Percentiles rank a stretch among this genome's conserved stretches.
These are phyloP conservation scores for Podarcis siculus DNA, from an alignment of 2,797 vertebrate genomes.

Conservation along the genomic window DNA sequence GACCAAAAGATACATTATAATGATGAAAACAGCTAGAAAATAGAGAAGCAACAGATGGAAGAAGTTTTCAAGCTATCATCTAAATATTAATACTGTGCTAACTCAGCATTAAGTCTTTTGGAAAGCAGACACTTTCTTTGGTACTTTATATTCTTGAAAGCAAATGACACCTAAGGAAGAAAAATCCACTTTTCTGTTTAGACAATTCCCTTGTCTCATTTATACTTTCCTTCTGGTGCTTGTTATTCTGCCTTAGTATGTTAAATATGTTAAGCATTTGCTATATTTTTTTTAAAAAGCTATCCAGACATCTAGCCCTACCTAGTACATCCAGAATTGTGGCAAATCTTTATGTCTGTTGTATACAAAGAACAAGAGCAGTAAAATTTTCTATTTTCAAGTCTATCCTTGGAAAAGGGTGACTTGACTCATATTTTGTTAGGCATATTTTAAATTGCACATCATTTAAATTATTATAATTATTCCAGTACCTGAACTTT, in stretches of 20 bases:
- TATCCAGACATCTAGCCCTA: not conserved
- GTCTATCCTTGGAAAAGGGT: not conserved
- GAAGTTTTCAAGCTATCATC: not conserved
- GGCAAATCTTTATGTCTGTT: not conserved
- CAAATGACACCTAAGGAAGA: not conserved
- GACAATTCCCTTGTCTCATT: not conserved
- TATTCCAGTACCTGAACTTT: not conserved
- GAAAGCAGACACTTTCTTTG: not conserved
- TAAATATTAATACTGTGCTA: slow-evolving; percentile 2
- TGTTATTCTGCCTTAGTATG: not conserved
- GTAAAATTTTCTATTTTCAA: not conserved
- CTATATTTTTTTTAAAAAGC: not conserved
- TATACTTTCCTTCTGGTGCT: not conserved
- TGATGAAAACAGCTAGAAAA: slow-evolving; percentile 10
- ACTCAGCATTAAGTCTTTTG: not conserved
- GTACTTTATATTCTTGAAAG: not conserved
- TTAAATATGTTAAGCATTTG: not conserved
- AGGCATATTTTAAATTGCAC: not conserved
- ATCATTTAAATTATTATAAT: not conserved
- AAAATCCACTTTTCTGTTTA: not conserved
- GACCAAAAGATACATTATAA: slow-evolving; percentile 10
- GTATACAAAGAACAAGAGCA: not conserved
- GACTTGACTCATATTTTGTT: not conserved
- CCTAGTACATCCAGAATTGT: not conserved
- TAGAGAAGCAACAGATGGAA: slow-evolving; percentile 19